Percentiles rank a stretch among this genome's conserved stretches.
These are phyloP conservation scores for Gadus chalcogrammus DNA, from an alignment of 2,113 vertebrate species.

Conservation along the genomic window DNA sequence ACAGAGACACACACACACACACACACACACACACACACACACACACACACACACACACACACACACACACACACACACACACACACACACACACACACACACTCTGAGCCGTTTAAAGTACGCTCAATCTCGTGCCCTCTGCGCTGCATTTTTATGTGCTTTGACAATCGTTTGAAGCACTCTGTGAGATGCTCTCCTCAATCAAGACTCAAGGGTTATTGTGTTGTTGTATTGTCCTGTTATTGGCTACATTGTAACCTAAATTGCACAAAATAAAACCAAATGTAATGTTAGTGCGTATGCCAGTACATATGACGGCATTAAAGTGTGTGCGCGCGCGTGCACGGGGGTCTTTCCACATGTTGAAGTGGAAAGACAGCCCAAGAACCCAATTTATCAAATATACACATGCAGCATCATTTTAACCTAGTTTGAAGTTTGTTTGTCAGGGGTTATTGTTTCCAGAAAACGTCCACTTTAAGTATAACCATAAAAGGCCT, in stretches of 20 bases:
- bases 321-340: too few species aligned
- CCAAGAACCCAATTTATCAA: too few species aligned
- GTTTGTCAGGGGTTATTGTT: background rate
- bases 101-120: background rate
- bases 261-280: background rate
- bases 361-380: too few species aligned
- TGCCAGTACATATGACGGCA: too few species aligned
- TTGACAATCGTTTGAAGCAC: background rate
- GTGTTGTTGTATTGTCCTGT: background rate
- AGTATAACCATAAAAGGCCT: background rate
- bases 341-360: too few species aligned
- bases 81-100: conserved; percentile 10
- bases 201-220: background rate
- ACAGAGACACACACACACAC: conserved; percentile 19
- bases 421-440: too few species aligned
- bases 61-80: conserved; percentile 17
- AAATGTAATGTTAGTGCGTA: too few species aligned
- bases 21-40: conserved; percentile 33
- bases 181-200: background rate
- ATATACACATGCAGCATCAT: too few species aligned
- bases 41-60: conserved; percentile 13
- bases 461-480: background rate
- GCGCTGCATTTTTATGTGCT: background rate
- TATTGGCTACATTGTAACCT: background rate
- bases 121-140: background rate